Base-by-base conservation (phyloP, 2,797 vertebrate genomes). In the Hybognathus amarus region DNA sequence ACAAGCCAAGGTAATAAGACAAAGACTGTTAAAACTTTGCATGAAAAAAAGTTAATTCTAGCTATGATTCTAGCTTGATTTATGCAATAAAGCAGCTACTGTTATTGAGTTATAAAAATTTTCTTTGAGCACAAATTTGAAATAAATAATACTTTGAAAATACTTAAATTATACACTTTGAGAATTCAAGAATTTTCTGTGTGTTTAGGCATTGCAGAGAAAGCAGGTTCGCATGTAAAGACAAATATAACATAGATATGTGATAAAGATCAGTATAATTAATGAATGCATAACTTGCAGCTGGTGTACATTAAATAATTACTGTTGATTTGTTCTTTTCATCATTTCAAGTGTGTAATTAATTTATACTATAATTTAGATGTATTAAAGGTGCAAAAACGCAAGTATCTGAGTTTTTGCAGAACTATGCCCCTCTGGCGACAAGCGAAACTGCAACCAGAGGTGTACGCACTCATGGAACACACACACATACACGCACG, bases 1-100 rank as follows among this genome's bases (percentile, higher is more conserved):
- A 17, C 85, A 89, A 56, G 71, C 71, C 13, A 84, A 85, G 36
- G 83, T 77, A 79, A 80, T 87, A n/a, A 50, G 83, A 64, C 74
- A 82, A 22, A 27, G 45, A 1, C 1, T 84, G 40, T 18, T 61
- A 8, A 79, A 52, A 15, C n/a, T 81, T 5, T 61, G 40, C n/a
- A 74, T 33, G 36, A 38, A 84, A 76, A 1, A 82, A 84, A 42
- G 36, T 70, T 15, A 27, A 80, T 61, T 42, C 36, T 40, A 33
- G 22, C 33, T 56, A n/a, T n/a, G 20, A 75, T 56, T 56, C 38
- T 36, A 5, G 6, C 20, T 47, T 12, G n/a, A 20, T 73, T 6
- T 50, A 50, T 73, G 3, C 69, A 73, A 20, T 45, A 71, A 27
- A 30, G 9, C 17, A 20, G 59, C 40, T 13, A 69, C 6, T 69